Evolutionary conservation across 2,888 invertebrate genomes (phyloP), one percentile per base, ranked within the genome.

Genomic region (Metacarcinus magister): DNA sequence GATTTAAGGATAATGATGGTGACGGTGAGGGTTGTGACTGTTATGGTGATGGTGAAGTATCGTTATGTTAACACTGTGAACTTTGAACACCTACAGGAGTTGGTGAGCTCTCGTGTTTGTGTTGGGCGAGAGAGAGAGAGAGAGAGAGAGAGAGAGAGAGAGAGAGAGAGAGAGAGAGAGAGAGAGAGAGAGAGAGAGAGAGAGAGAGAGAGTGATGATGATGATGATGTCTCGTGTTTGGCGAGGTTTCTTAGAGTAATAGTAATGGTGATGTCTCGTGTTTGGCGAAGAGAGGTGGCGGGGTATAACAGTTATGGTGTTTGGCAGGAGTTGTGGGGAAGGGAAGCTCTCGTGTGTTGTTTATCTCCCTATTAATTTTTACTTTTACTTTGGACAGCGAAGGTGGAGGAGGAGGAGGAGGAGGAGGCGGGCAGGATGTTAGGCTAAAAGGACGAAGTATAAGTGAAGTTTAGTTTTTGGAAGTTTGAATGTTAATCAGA

Each of bases 401-500:
- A 23, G 67, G 67, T 4, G n/a, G n/a, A 67, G 67, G 4, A 67
- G 67, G 16, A 67, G n/a, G 16, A n/a, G 67, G 2, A n/a, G 7
- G 19, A n/a, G 23, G n/a, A n/a, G 67, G n/a, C 4, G 23, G 67
- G n/a, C 67, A 67, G n/a, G n/a, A 67, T 67, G 67, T 67, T 67
- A 67, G 32, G 82, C 82, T 82, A 82, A 82, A 82, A 82, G 82
- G 82, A 82, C 82, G 82, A 82, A 82, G 13, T 82, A 32, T 82
- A 82, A 82, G 82, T 82, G 32, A 82, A 82, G 82, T 82, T 82
- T 82, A 82, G 32, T 32, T 82, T 67, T 32, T 82, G 82, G 82
- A 82, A 82, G 82, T 82, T 82, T 82, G 82, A 32, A 82, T 82
- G 82, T 82, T 82, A 82, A 82, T 82, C 82, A 82, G 28, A 32